Evolutionary conservation across 2,888 invertebrate genomes (phyloP), one percentile per base, ranked within the genome.

Genomic region (Pocota personata): DNA sequence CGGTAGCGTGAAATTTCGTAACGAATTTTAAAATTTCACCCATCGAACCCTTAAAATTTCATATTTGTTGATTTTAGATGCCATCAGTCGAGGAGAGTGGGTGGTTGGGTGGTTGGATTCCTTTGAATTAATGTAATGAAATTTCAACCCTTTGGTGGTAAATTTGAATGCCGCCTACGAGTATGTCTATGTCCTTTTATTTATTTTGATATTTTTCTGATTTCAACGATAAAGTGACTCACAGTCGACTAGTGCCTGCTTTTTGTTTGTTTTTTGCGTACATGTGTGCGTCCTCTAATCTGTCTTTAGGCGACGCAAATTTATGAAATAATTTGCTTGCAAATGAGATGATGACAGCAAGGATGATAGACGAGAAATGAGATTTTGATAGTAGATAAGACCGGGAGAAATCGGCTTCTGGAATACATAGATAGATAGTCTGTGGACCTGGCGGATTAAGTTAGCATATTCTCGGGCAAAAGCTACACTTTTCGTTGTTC

Each of bases 1-100:
- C 82, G 87, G 77, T 69, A 77, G 73, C 87, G 82, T 87, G 87
- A 87, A 87, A 87, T 82, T 87, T 87, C 82, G 87, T 87, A 87
- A 87, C 87, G 87, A 87, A 87, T 87, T 87, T 78, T 78, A 82
- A 87, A 87, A 87, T 76, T 69, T 24, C 46, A n/a, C 16, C 46
- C 10, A 30, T 30, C 12, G 43, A 32, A 55, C 57, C 72, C 66
- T 78, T 73, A 71, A 73, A 87, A 57, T 67, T 87, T 82, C 76
- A 77, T 82, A 82, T 87, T 87, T 87, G 87, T 82, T 87, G 87
- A 73, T 82, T 78, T 69, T 72, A 52, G 60, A 86, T 82, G 76
- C 82, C 82, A 75, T 66, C 71, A 76, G 64, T 30, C 50, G n/a
- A 27, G 12, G 19, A 27, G 57, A 66, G 50, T 32, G 19, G 67